A percentile compares a stretch with the other conserved stretches of the same genome.
Evolutionary conservation across 2,113 vertebrate species (phyloP).

Genomic region (Ursus arctos): DNA sequence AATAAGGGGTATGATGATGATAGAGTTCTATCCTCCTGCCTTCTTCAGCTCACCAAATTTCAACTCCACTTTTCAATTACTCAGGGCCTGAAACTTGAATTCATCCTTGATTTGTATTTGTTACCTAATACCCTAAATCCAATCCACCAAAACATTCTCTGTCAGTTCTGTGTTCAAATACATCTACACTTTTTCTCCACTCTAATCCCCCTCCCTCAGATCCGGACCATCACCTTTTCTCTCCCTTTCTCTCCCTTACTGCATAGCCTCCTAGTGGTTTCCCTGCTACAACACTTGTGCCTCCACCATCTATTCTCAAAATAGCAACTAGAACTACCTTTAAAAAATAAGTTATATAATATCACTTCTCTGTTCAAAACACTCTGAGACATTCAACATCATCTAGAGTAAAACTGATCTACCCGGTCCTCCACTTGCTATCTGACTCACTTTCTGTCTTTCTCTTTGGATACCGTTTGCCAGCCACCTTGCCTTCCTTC

Average conservation of each 20-base stretch:
- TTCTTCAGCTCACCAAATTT: not conserved
- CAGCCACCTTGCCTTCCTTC: not conserved
- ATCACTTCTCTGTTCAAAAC: constrained; percentile 20
- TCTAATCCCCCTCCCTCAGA: not conserved
- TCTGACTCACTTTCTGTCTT: not conserved
- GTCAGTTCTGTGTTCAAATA: not conserved
- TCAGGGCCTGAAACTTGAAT: not conserved
- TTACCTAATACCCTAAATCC: not conserved
- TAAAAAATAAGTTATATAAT: not conserved
- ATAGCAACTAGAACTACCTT: not conserved
- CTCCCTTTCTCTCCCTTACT: not conserved
- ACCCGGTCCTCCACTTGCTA: not conserved
- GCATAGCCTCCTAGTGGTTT: not conserved
- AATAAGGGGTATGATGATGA: constrained; percentile 23
- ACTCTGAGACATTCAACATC: not conserved
- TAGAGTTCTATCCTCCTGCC: not conserved
- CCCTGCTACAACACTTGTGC: not conserved
- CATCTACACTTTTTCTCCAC: not conserved
- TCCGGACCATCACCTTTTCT: not conserved
- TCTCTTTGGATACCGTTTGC: not conserved
- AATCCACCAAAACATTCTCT: not conserved
- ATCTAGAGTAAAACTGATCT: not conserved
- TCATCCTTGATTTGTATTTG: not conserved
- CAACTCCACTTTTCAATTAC: not conserved
- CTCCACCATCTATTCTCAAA: not conserved